Base-by-base conservation (phyloP, 2,888 invertebrate genomes). In the Aphidius colemani region DNA sequence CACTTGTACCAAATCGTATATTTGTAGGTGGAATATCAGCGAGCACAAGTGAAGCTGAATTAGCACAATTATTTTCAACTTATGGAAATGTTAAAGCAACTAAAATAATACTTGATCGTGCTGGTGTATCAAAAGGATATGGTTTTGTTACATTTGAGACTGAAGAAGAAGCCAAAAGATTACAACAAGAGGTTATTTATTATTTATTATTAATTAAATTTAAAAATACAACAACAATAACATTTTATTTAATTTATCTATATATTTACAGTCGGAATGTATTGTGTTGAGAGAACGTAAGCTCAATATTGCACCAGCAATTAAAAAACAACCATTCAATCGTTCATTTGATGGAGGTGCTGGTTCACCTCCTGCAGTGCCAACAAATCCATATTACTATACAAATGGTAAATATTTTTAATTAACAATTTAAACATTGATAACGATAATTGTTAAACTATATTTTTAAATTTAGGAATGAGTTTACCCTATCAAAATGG, bases 21-120 rank as follows among this genome's bases (percentile, higher is more conserved):
- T 98, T 98, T 83, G 97, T 98, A 59, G 97, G 98, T 64, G 98
- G 97, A 39, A 96, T 98, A 77, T 93, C 96, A 63, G 89, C 94
- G 75, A 94, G 92, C 77, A 96, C 96, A 53, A 95, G 95, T 57
- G 97, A 96, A 84, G 90, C 91, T 61, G 97, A 97, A 79, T 84
- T 98, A 70, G 91, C 93, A 84, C 91, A 93, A 81, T 90, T 96
- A 70, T 98, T 98, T 83, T 94, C 95, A 67, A 88, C 90, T 58
- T 94, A 93, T 76, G 95, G 96, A 60, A 91, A 93, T 60, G 94
- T 94, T 46, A 95, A 92, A 72, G 93, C 94, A 55, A 95, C 95
- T 59, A 95, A 98, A 85, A 96, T 98, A 71, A 97, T 98, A 70
- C 92, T 93, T 74, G 96, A 97, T 82, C 86, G 96, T 74, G 96